These are phyloP conservation scores for Riparia riparia DNA, from an alignment of 2,113 vertebrate species.

Conservation along the genomic window DNA sequence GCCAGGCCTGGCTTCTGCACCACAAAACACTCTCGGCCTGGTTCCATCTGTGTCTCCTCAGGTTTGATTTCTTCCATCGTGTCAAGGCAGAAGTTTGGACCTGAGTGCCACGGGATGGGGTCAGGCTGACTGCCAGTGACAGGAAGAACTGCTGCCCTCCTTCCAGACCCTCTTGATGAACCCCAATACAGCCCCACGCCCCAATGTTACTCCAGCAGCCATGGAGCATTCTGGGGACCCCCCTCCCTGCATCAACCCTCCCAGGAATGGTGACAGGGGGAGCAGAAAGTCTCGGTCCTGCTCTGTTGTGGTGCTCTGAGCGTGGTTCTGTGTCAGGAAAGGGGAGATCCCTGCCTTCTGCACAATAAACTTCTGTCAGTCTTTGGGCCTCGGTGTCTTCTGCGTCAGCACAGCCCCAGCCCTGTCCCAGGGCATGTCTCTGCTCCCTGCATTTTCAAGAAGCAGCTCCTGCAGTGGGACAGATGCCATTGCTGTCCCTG, in stretches of 20 bases:
- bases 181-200: fast-evolving
- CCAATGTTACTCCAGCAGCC: fast-evolving
- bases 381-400: background rate
- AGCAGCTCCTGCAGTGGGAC: background rate
- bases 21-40: background rate
- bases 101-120: background rate
- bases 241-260: background rate
- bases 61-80: background rate
- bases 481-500: background rate
- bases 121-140: fast-evolving
- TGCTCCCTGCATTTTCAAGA: background rate
- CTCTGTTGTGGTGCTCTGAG: fast-evolving
- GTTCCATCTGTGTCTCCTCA: background rate
- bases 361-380: constrained; percentile 44
- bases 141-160: background rate
- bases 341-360: background rate
- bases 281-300: background rate
- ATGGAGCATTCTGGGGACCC: background rate
- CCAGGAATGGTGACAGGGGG: fast-evolving
- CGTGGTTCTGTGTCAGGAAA: fast-evolving
- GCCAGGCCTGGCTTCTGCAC: background rate
- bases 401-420: background rate
- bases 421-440: background rate
- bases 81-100: background rate
- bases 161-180: background rate